Base-by-base conservation (phyloP, 2,888 invertebrate genomes). In the Linyphia triangularis region DNA sequence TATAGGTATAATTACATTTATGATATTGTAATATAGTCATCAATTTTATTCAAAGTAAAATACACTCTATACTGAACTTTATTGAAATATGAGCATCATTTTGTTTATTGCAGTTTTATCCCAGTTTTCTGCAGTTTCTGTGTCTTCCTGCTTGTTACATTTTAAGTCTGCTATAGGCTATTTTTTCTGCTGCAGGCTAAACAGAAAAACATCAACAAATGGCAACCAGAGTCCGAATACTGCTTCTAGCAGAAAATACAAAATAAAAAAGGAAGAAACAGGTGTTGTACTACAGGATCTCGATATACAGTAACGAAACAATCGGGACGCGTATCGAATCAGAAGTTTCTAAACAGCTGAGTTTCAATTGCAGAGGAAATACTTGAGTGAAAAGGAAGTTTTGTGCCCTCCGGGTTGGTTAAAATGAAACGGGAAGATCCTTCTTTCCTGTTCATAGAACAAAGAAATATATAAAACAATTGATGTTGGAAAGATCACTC, bases 261-360 rank as follows among this genome's bases (percentile, higher is more conserved):
- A 69, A 37, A 37, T 7, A 69, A 69, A 19, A 37, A 40, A 70
- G 43, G 70, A 70, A 43, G 70, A 70, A 70, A 70, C 70, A 51
- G 26, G 70, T 70, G 70, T 70, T 70, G 24, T 26, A 16, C 28
- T 26, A 70, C 26, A 51, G 70, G n/a, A 43, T 37, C 70, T 26
- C 40, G 26, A 70, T 70, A 70, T 43, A 51, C 26, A 13, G 70
- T 40, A 70, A 70, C 28, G 43, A 70, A 70, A 43, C 70, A 70
- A 70, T 70, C 43, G 70, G 40, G 43, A 24, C 70, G 13, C 26
- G 70, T 28, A 43, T 43, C 26, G 70, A 70, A 70, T 70, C 70
- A 70, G 28, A 70, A 70, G 70, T 70, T 70, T 70, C 70, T 43
- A 69, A 70, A 70, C 70, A 70, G 69, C 51, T 51, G 51, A 51